Evolutionary conservation across 2,113 vertebrate species (phyloP), one percentile per base, ranked within the genome.

Genomic region (Alexandromys fortis): DNA sequence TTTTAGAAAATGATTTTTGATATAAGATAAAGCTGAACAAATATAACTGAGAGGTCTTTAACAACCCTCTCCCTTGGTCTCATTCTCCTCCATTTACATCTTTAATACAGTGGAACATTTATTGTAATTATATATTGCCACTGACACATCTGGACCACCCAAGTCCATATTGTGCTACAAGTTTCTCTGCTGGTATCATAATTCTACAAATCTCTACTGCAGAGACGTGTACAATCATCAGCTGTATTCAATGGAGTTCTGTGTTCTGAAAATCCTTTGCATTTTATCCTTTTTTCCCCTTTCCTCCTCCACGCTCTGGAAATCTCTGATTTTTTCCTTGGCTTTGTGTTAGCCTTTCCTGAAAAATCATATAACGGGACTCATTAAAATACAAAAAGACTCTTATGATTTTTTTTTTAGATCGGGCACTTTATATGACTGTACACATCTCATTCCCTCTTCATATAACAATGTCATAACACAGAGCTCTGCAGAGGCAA

Each of bases 41-140:
- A 52, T 49, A 24, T n/a, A 49, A 49, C 30, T 35, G 42, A 86
- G 28, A 47, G 19, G 7, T 35, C 14, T 22, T 77, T 35, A 14
- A 19, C 11, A 10, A 33, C 49, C 30, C 6, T 58, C 11, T 3
- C 0, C 47, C 17, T 7, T 38, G 28, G 0, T 0, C 22, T 7
- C 28, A 6, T 7, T 45, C 14, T 65, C 8, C 30, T 16, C 30
- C 38, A 65, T 19, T 85, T 30, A 30, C 2, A 11, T 68, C 42
- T n/a, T 24, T 33, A 7, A 47, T 12, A 49, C 21, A 16, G 47
- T 67, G 2, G 4, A 45, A 65, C 28, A 65, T 85, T 49, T 49
- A 26, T 52, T 49, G 11, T 28, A 26, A 38, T 4, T n/a, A 42
- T 33, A 24, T 42, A 16, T 11, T 35, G 28, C 24, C 12, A 67